Conservation (phyloP, 2,888 invertebrate genomes). For the Lasioglossum oenotherae region DNA sequence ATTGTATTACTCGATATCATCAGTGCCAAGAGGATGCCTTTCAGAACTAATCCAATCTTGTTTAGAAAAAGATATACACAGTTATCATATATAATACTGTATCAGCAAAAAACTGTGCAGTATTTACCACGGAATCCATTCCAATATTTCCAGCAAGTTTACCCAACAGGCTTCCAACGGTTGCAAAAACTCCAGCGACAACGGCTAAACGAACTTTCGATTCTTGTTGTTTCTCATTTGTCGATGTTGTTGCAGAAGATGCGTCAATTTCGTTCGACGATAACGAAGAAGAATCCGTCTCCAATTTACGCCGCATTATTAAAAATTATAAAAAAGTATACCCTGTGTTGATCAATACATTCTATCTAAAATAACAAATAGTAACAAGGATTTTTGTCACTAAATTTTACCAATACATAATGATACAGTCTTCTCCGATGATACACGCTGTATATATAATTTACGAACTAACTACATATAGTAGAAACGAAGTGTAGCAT, state of each 20-base stretch:
- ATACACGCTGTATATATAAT: neutral
- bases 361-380: neutral
- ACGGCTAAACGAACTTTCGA: slow-evolving; percentile 84
- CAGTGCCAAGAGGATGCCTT: slow-evolving; percentile 80
- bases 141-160: slow-evolving; percentile 86
- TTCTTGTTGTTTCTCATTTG: slow-evolving; percentile 11
- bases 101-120: slow-evolving; percentile 20
- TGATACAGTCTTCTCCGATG: neutral
- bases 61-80: neutral
- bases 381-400: slow-evolving; percentile 8
- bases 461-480: neutral
- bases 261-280: neutral
- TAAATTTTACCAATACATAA: slow-evolving; percentile 4
- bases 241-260: slow-evolving; percentile 6
- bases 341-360: neutral
- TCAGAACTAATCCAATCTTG: slow-evolving; percentile 73
- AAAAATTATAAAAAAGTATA: neutral
- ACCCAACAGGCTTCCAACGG: slow-evolving; percentile 88
- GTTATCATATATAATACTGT: neutral
- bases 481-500: neutral
- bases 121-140: slow-evolving; percentile 68
- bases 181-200: slow-evolving; percentile 87
- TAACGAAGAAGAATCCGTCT: slow-evolving; percentile 19
- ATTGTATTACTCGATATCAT: slow-evolving; percentile 88
- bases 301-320: slow-evolving; percentile 30